Base-by-base conservation (phyloP, 2,113 vertebrate species). In the Syngnathoides biaculeatus region DNA sequence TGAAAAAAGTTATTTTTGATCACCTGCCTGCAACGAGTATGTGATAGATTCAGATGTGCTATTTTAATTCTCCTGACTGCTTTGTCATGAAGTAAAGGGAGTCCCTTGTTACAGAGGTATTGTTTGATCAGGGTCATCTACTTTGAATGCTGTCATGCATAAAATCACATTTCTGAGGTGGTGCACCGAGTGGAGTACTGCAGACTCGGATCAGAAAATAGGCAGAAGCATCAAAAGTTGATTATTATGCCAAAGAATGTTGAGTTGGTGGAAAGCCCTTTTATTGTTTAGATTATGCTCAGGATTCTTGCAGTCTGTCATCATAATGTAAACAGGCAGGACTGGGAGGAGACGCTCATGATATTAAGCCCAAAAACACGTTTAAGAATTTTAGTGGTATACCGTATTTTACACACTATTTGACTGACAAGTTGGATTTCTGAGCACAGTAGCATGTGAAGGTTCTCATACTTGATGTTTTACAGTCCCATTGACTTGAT, bases 241-340 rank as follows among this genome's bases (percentile, higher is more conserved):
- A 76, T 74, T 70, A 76, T 20, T 42, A 6, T 79, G 75, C 57
- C 79, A 66, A 75, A 75, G 64, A 67, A 70, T 75, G 55, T 68
- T 17, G 52, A 71, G 15, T 68, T 63, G 48, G 75, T 61, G 42
- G 71, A 65, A 27, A 9, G 55, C 20, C 42, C 68, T 69, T 87
- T 75, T 68, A 69, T 67, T 69, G 67, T 81, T 74, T 73, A 73
- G 65, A 53, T 73, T 78, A 50, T 58, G 67, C 59, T n/a, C 26
- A 69, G 57, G 64, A 79, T 78, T 79, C 48, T 68, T 55, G n/a
- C 38, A 53, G 45, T 68, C 67, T n/a, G 35, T 14, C 63, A 55
- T 69, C 64, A 71, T 50, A 6, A 63, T 27, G 56, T 43, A 24
- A 38, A 45, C 50, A 64, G 38, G 56, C 11, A 53, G 68, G 26